Evolutionary conservation across 2,888 invertebrate genomes (phyloP).

Genomic region (Ramazzottius varieornatus): DNA sequence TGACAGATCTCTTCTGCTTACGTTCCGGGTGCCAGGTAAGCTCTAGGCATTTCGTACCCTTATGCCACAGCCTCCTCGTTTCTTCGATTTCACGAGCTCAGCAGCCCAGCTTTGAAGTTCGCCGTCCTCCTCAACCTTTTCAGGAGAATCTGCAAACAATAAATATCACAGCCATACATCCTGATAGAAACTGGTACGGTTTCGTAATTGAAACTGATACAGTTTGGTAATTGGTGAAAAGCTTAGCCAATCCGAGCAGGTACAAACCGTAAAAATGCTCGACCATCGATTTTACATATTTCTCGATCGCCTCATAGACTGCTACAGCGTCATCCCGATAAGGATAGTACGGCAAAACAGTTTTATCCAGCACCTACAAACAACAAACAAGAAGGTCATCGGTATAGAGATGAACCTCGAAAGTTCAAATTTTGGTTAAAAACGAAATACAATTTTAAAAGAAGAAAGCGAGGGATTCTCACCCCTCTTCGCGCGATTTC

Average conservation of each 20-base stretch:
- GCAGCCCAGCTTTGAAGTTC: constrained; percentile 19
- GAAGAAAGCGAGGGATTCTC: not conserved
- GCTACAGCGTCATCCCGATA: constrained; percentile 26
- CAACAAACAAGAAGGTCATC: constrained; percentile 6
- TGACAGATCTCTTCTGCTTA: too few species aligned
- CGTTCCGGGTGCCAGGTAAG: too few species aligned
- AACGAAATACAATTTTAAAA: too few species aligned
- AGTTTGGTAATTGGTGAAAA: too few species aligned
- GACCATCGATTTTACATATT: constrained; percentile 23
- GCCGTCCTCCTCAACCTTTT: constrained; percentile 15
- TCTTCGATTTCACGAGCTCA: constrained; percentile 18
- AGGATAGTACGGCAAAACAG: constrained; percentile 23
- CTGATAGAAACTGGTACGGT: too few species aligned
- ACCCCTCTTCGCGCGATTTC: constrained; percentile 21
- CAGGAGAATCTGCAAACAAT: constrained; percentile 15
- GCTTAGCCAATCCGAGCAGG: too few species aligned
- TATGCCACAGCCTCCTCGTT: constrained; percentile 18
- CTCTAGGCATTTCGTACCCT: too few species aligned
- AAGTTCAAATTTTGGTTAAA: too few species aligned
- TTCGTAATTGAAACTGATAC: too few species aligned
- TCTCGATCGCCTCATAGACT: constrained; percentile 22
- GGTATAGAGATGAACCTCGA: constrained; percentile 8
- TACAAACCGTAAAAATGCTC: constrained; percentile 25
- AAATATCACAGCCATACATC: too few species aligned
- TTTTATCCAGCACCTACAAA: constrained; percentile 19